phyloP scores from a whole-genome alignment of 2,113 vertebrate genomes.

The Catharus fuscescens region DNA sequence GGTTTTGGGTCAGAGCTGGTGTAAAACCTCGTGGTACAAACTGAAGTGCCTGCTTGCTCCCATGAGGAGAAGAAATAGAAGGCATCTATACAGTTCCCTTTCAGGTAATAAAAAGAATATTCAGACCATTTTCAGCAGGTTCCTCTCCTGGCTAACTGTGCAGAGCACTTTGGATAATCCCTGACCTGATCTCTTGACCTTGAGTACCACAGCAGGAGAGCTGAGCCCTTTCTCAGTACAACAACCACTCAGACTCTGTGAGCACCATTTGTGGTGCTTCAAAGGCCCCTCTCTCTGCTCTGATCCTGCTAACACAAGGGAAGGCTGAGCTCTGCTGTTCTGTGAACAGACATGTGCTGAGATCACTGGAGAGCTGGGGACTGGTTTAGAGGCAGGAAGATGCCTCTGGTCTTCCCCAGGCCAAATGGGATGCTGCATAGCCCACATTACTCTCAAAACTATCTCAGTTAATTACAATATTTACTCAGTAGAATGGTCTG shows the following conservation, averaged over 20 bases:
- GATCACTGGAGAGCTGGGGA: not conserved
- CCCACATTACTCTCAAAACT: not conserved
- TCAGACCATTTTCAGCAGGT: not conserved
- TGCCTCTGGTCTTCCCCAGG: not conserved
- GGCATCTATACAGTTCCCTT: not conserved
- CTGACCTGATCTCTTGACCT: not conserved
- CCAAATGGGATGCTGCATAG: not conserved
- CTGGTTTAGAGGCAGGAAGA: not conserved
- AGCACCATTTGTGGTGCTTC: not conserved
- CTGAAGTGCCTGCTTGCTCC: not conserved
- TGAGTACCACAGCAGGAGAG: not conserved
- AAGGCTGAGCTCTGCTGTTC: not conserved
- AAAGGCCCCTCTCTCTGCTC: not conserved
- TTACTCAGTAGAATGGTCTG: not conserved
- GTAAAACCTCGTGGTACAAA: not conserved
- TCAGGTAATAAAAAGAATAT: not conserved
- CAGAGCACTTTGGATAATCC: not conserved
- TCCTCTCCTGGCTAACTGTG: not conserved
- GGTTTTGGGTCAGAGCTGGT: not conserved
- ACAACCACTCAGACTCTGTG: not conserved
- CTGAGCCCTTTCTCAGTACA: not conserved
- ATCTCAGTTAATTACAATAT: not conserved
- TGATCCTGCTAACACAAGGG: not conserved
- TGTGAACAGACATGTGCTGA: not conserved
- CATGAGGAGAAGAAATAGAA: not conserved